Percentiles rank a stretch among this genome's conserved stretches.
phyloP scores from a whole-genome alignment of 2,888 invertebrate genomes.

The Spisula subtruncata region DNA sequence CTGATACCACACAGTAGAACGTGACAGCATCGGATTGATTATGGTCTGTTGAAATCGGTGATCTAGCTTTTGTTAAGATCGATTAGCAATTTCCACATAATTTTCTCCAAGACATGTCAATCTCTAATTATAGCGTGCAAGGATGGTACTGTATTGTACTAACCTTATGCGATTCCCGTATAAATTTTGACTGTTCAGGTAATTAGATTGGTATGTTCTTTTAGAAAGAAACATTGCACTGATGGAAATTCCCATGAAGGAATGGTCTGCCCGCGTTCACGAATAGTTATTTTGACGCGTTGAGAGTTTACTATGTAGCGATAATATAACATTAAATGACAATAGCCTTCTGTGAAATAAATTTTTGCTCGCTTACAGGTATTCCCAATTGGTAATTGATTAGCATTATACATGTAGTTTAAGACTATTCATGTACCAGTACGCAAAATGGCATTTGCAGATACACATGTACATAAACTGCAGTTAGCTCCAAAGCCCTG shows the following conservation, averaged over 20 bases:
- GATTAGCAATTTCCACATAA: neutral
- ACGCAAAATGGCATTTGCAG: too few species aligned
- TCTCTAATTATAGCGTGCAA: constrained; percentile 23
- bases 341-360: too few species aligned
- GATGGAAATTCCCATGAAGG: neutral
- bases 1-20: neutral
- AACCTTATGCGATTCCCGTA: neutral
- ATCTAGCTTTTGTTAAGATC: neutral
- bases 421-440: too few species aligned
- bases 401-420: too few species aligned
- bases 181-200: neutral
- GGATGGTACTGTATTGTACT: neutral
- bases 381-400: too few species aligned
- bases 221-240: neutral
- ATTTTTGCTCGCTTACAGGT: too few species aligned
- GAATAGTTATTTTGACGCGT: neutral
- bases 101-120: neutral
- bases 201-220: neutral
- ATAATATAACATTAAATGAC: too few species aligned
- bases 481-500: too few species aligned
- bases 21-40: neutral
- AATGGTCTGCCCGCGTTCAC: neutral
- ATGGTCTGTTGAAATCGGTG: neutral
- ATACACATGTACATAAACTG: too few species aligned
- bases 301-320: too few species aligned